Conservation (phyloP, 35 echinoderm and acorn worm species). For the Heliocidaris tuberculata region DNA sequence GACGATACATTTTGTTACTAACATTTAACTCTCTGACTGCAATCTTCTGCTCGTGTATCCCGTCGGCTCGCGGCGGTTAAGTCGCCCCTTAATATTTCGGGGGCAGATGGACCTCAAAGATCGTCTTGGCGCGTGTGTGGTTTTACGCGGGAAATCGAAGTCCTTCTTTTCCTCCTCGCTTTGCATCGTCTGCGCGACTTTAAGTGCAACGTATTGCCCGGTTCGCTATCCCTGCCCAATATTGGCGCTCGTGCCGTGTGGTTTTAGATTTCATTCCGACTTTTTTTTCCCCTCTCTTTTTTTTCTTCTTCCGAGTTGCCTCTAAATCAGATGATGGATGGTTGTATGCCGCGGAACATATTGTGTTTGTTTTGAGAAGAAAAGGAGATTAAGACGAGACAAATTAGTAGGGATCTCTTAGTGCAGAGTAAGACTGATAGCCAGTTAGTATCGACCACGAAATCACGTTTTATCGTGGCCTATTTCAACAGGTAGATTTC, state of each 20-base stretch:
- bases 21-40: conserved; percentile 3
- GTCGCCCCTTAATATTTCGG: conserved; percentile 36
- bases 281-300: background rate
- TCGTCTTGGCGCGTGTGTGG: conserved; percentile 23
- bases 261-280: conserved; percentile 39
- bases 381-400: conserved; percentile 29
- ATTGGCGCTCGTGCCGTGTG: background rate
- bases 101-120: conserved; percentile 33
- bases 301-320: background rate
- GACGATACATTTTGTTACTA: conserved; percentile 13
- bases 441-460: background rate
- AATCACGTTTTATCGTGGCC: conserved; percentile 36
- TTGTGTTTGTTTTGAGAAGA: conserved; percentile 51
- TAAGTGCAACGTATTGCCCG: conserved; percentile 3
- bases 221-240: conserved; percentile 18
- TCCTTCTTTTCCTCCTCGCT: background rate
- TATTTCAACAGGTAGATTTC: conserved; percentile 48
- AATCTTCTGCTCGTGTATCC: background rate
- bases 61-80: background rate
- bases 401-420: conserved; percentile 29
- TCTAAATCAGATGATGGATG: conserved; percentile 35
- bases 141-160: conserved; percentile 14
- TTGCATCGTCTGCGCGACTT: background rate
- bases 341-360: conserved; percentile 32
- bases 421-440: background rate